Conservation (phyloP, 2,888 invertebrate species). For the Pachydiplax longipennis region DNA sequence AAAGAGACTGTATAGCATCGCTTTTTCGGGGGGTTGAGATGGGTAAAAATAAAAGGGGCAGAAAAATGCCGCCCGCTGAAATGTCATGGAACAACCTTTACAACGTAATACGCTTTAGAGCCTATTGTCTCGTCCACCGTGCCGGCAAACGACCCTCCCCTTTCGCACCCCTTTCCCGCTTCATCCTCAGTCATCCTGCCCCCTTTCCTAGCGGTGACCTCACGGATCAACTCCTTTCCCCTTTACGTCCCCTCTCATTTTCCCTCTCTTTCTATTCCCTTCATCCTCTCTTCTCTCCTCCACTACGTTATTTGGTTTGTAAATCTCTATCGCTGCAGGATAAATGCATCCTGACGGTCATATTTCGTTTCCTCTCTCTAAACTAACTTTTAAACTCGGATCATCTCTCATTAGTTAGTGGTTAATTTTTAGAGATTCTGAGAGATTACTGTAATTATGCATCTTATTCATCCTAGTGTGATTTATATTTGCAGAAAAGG, state of each 20-base stretch:
- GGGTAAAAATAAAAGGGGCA: conserved; percentile 11
- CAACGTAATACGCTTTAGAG: conserved; percentile 43
- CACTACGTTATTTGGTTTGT: no score
- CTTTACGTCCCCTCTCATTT: background rate
- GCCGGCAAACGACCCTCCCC: background rate
- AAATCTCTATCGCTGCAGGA: background rate
- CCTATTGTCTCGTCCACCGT: conserved; percentile 32
- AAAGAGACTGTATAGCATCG: background rate
- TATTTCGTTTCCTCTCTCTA: no score
- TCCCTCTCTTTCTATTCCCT: background rate
- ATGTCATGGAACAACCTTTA: conserved; percentile 44
- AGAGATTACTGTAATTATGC: no score
- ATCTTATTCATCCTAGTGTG: no score
- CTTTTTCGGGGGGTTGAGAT: background rate
- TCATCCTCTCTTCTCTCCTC: no score
- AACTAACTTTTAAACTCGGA: no score
- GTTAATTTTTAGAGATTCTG: no score
- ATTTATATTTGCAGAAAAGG: no score
- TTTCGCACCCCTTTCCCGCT: background rate
- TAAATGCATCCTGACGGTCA: no score
- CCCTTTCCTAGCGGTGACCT: background rate
- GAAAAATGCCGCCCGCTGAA: conserved; percentile 41
- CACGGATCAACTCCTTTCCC: background rate
- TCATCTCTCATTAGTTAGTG: no score
- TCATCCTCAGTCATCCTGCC: background rate